Evolutionary conservation across 2,113 vertebrate genomes (phyloP).

Genomic region (Myanophis thanlyinensis): DNA sequence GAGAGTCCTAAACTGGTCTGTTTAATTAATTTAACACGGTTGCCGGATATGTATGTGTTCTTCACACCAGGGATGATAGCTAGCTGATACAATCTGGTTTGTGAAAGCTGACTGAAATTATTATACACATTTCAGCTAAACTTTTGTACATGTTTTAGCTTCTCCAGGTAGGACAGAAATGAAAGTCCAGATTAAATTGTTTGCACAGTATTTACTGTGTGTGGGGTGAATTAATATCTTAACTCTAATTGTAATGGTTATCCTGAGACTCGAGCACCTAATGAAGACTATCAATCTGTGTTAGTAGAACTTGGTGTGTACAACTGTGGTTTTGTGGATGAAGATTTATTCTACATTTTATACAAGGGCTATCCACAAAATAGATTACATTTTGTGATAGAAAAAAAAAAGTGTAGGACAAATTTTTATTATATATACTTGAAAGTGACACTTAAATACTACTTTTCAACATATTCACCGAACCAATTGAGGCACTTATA

Average conservation of each 20-base stretch:
- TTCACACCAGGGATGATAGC: not conserved
- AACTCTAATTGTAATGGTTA: not conserved
- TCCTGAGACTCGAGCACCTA: not conserved
- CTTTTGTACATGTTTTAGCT: not conserved
- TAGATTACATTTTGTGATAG: no score
- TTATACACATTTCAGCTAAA: not conserved
- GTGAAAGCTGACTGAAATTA: not conserved
- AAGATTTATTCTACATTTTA: not conserved
- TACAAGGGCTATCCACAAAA: no score
- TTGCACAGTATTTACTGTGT: not conserved
- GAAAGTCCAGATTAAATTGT: not conserved
- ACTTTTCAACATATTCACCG: no score
- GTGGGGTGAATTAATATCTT: not conserved
- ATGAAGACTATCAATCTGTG: not conserved
- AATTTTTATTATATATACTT: no score
- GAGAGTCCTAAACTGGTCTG: not conserved
- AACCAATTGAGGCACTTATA: no score
- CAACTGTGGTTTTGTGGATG: not conserved
- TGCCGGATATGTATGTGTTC: not conserved
- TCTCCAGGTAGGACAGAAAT: not conserved
- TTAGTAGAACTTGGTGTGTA: not conserved
- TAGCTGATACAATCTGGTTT: not conserved
- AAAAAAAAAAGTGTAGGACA: no score
- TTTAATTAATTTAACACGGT: not conserved
- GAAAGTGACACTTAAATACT: no score